Conservation (phyloP, 2,797 vertebrate species). For the Phrynocephalus forsythii region DNA sequence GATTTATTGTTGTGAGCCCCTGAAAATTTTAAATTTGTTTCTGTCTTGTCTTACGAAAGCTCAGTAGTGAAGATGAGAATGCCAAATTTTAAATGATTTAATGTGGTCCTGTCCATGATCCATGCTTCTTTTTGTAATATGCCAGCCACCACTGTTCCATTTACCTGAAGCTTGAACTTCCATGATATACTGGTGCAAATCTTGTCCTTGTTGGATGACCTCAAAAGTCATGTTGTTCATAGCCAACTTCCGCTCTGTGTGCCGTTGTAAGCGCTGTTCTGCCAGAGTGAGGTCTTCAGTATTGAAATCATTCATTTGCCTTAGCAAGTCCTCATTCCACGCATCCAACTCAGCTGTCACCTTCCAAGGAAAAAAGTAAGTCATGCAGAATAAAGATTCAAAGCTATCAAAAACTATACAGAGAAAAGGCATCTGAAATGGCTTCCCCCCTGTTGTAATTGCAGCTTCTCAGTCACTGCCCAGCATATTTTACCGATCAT, state of each 20-base stretch:
- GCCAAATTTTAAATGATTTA: background rate
- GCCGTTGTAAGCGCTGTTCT: constrained; percentile 92
- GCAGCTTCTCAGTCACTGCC: background rate
- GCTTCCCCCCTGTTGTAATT: background rate
- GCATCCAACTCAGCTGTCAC: constrained; percentile 94
- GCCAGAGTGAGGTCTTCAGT: constrained; percentile 90
- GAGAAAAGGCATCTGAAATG: background rate
- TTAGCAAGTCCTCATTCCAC: constrained; percentile 95
- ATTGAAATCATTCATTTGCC: constrained; percentile 90
- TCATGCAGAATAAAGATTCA: constrained; percentile 17
- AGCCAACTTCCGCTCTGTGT: constrained; percentile 90
- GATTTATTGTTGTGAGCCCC: background rate
- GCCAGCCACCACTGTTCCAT: background rate
- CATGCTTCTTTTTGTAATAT: background rate
- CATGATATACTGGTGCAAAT: constrained; percentile 97
- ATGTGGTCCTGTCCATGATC: background rate
- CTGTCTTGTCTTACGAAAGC: background rate
- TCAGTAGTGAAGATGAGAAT: background rate
- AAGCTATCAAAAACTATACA: constrained; percentile 9
- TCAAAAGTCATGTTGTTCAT: constrained; percentile 98
- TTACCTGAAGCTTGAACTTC: constrained; percentile 96
- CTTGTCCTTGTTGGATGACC: constrained; percentile 95
- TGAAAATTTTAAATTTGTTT: background rate
- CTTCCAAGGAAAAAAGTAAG: constrained; percentile 71
- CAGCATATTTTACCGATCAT: background rate